Percentiles rank a stretch among this genome's conserved stretches.
Conservation (phyloP, 2,113 vertebrate genomes). For the Oriolus oriolus region DNA sequence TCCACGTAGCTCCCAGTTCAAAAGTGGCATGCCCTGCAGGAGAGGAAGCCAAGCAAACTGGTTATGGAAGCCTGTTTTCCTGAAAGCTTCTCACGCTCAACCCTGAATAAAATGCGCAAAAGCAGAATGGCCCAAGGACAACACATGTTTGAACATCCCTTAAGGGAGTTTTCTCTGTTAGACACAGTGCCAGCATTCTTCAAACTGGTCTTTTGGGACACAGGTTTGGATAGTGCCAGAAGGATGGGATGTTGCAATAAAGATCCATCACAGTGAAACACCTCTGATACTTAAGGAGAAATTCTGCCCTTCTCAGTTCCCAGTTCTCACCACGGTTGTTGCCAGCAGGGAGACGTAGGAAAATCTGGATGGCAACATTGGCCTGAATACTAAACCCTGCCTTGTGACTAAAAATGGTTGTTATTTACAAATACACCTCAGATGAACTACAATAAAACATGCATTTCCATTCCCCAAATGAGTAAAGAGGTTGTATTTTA, state of each 20-base stretch:
- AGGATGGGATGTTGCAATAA: not conserved
- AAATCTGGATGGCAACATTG: not conserved
- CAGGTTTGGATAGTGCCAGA: not conserved
- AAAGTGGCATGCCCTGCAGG: conserved; percentile 86
- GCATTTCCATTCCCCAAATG: not conserved
- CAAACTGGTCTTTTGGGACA: not conserved
- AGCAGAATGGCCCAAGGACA: not conserved
- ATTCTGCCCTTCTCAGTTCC: not conserved
- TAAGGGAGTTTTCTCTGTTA: not conserved
- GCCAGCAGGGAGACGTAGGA: not conserved
- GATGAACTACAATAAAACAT: not conserved
- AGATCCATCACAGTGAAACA: not conserved
- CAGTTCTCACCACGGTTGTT: not conserved
- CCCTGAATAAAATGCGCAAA: not conserved
- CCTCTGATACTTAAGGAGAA: not conserved
- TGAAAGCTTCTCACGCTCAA: not conserved
- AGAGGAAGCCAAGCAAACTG: not conserved
- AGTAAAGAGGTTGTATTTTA: not conserved
- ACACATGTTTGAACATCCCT: not conserved
- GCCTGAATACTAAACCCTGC: not conserved
- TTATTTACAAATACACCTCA: not conserved
- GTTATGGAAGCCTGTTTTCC: not conserved
- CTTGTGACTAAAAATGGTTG: not conserved
- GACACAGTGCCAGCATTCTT: not conserved
- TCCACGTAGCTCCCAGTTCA: conserved; percentile 99